Percentiles rank a stretch among this genome's conserved stretches.
These are phyloP conservation scores for Eriocheir sinensis DNA, from an alignment of 1,140 invertebrate species.

Conservation along the genomic window DNA sequence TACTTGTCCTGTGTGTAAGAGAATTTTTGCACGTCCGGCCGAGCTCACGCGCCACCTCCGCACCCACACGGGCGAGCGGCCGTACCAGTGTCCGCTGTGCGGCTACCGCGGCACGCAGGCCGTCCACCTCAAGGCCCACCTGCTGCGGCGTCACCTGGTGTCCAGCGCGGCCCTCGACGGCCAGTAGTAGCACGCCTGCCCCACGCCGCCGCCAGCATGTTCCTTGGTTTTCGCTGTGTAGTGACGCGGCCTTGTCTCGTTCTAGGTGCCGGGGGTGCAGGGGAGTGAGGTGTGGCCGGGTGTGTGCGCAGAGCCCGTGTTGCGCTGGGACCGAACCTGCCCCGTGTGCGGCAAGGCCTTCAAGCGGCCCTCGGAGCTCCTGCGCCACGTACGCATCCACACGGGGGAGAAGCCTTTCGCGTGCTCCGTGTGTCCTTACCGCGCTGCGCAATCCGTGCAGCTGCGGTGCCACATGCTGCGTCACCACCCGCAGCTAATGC, in stretches of 20 bases:
- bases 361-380: constrained; percentile 65
- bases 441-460: constrained; percentile 68
- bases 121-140: constrained; percentile 71
- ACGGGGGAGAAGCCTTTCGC: constrained; percentile 71
- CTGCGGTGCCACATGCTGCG: constrained; percentile 65
- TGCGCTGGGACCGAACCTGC: constrained; percentile 68
- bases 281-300: constrained; percentile 70
- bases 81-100: constrained; percentile 70
- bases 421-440: constrained; percentile 64
- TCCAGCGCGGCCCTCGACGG: constrained; percentile 27
- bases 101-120: constrained; percentile 69
- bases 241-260: constrained; percentile 71
- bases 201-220: neutral
- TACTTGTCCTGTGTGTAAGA: constrained; percentile 74
- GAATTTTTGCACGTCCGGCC: constrained; percentile 72
- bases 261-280: constrained; percentile 70
- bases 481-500: constrained; percentile 61
- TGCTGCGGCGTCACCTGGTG: constrained; percentile 62
- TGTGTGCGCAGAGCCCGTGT: constrained; percentile 44
- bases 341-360: constrained; percentile 69
- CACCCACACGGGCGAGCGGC: constrained; percentile 73
- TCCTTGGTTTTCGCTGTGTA: constrained; percentile 16
- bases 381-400: constrained; percentile 65
- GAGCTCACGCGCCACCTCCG: constrained; percentile 74
- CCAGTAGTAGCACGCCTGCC: constrained; percentile 9